These are phyloP conservation scores for Philaethria dido DNA, from an alignment of 2,888 invertebrate genomes.

Conservation along the genomic window DNA sequence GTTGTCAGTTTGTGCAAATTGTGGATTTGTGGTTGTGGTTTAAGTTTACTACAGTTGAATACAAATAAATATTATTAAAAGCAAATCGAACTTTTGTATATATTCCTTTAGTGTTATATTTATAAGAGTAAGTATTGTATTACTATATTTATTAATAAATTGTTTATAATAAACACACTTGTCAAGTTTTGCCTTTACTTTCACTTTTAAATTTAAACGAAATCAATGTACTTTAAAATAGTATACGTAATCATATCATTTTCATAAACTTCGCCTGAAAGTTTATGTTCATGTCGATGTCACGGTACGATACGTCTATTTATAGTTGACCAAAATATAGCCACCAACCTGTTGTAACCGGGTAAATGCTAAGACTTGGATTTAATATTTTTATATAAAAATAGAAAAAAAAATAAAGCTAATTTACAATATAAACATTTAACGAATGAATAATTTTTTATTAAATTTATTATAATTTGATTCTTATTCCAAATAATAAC, in stretches of 20 bases:
- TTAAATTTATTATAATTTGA: background rate
- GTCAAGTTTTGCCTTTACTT: constrained; percentile 48
- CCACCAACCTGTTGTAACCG: constrained; percentile 43
- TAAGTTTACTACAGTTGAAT: constrained; percentile 34
- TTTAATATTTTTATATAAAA: constrained; percentile 16
- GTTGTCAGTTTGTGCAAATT: constrained; percentile 39
- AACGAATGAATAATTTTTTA: too few species aligned
- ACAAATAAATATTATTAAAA: constrained; percentile 24
- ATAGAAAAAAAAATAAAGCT: background rate
- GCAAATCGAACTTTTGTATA: constrained; percentile 22
- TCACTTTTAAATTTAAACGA: constrained; percentile 48
- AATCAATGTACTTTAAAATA: constrained; percentile 39
- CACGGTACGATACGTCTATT: constrained; percentile 41
- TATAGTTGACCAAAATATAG: constrained; percentile 44
- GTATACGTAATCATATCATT: constrained; percentile 44
- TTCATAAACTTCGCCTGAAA: constrained; percentile 30
- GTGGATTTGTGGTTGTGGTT: constrained; percentile 36
- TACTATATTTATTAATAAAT: constrained; percentile 16
- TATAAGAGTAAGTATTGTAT: constrained; percentile 32
- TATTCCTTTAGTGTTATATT: constrained; percentile 20
- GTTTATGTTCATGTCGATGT: constrained; percentile 31
- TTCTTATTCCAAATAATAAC: background rate
- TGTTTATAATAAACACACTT: constrained; percentile 40
- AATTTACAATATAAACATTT: background rate
- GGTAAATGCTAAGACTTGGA: constrained; percentile 30